Conservation (phyloP, 2,113 vertebrate species). For the Oryzias curvinotus region DNA sequence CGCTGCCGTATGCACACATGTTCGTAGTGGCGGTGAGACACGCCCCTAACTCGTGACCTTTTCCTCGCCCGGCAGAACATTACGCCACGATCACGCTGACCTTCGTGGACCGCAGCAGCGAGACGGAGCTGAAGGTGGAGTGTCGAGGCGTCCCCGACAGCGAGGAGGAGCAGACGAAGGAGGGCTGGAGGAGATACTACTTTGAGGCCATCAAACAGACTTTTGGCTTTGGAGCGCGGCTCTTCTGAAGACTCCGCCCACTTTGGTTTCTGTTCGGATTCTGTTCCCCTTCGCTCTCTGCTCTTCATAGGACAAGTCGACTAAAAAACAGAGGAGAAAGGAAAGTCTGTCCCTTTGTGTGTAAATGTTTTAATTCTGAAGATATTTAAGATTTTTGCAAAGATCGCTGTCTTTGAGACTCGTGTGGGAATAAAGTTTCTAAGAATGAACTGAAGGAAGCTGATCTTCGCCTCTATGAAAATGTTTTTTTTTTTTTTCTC, state of each 20-base stretch:
- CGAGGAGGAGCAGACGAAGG: constrained; percentile 90
- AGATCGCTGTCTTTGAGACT: constrained; percentile 8
- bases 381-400: constrained; percentile 43
- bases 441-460: constrained; percentile 40
- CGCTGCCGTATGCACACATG: too few relatives aligned
- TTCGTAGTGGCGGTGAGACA: too few relatives aligned
- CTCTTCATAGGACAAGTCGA: constrained; percentile 22
- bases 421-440: constrained; percentile 25
- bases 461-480: constrained; percentile 35
- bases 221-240: constrained; percentile 89
- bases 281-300: constrained; percentile 24
- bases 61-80: constrained; percentile 78
- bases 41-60: too few relatives aligned
- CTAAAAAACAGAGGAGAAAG: not conserved
- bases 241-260: constrained; percentile 76
- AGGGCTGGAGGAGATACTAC: constrained; percentile 97
- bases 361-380: constrained; percentile 56
- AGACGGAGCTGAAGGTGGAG: constrained; percentile 90
- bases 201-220: constrained; percentile 97
- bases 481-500: constrained; percentile 25
- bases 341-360: constrained; percentile 22
- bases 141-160: constrained; percentile 87
- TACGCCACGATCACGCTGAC: constrained; percentile 88
- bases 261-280: not conserved
- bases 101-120: constrained; percentile 84